Conservation (phyloP, 2,113 vertebrate species). For the human region GRCh38 chr4:41977501-41978000, state of each 20-base stretch:
- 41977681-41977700: not conserved
- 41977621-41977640: not conserved
- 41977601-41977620: not conserved
- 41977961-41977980: not conserved
- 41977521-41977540: not conserved
- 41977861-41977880: not conserved
- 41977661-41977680: not conserved
- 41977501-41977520: not conserved
- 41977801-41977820: constrained; percentile 8
- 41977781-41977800: not conserved
- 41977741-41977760: not conserved
- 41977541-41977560: not conserved
- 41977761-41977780: not conserved
- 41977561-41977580: not conserved
- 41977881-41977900: not conserved
- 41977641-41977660: not conserved
- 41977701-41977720: not conserved
- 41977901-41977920: not conserved
- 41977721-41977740: not conserved
- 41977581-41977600: not conserved
- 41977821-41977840: not conserved
- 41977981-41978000: not conserved
- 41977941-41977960: not conserved
- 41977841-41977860: not conserved
- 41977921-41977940: not conserved